phyloP scores from a whole-genome alignment of 2,888 invertebrate genomes.

The Cryptus armator region DNA sequence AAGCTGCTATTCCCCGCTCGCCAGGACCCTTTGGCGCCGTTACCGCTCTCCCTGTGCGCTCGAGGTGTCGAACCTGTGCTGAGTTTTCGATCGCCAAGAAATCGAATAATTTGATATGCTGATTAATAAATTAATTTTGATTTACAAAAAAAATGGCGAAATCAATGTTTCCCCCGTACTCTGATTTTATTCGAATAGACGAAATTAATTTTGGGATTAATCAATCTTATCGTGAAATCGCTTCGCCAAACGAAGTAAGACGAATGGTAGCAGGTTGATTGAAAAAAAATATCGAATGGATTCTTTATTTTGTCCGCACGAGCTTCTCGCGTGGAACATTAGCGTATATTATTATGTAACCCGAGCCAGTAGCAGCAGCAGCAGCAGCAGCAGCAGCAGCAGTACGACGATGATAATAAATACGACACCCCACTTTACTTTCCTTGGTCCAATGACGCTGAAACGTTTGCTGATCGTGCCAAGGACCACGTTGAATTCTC shows the following conservation, averaged over 20 bases:
- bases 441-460: conserved; percentile 41
- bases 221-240: neutral
- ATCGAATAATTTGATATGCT: neutral
- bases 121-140: no score
- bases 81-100: neutral
- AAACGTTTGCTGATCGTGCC: conserved; percentile 52
- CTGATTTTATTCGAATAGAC: no score
- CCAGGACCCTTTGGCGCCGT: conserved; percentile 31
- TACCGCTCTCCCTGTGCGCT: conserved; percentile 15
- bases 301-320: conserved; percentile 40
- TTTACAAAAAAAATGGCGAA: no score
- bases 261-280: neutral
- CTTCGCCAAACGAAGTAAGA: neutral
- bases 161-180: no score
- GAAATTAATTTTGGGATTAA: no score
- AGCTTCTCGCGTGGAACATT: conserved; percentile 30
- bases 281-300: neutral
- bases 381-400: conserved; percentile 16
- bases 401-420: conserved; percentile 59
- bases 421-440: conserved; percentile 63
- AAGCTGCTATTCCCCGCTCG: conserved; percentile 15
- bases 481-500: conserved; percentile 44
- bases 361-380: conserved; percentile 41
- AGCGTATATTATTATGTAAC: conserved; percentile 62
- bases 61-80: conserved; percentile 39